Conservation (phyloP, 2,888 invertebrate species). For the Augochlorella aurata region DNA sequence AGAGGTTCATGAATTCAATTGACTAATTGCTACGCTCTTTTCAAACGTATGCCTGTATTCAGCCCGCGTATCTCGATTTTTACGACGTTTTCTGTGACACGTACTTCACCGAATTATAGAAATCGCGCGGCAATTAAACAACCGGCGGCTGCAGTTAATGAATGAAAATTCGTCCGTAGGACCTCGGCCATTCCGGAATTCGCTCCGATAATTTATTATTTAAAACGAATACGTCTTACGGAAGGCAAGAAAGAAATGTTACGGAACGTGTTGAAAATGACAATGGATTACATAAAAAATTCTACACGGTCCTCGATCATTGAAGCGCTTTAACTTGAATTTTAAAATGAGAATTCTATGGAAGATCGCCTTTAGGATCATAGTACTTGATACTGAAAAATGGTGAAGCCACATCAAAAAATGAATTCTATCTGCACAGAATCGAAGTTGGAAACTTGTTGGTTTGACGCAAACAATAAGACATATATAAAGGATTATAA, state of each 20-base stretch:
- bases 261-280: not conserved
- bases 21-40: conserved; percentile 45
- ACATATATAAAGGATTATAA: too few species aligned
- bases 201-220: not conserved
- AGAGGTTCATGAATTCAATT: conserved; percentile 40
- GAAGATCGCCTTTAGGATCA: not conserved
- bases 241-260: not conserved
- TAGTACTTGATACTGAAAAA: not conserved
- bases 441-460: too few species aligned
- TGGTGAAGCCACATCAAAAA: too few species aligned
- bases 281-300: not conserved
- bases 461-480: too few species aligned
- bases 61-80: conserved; percentile 11
- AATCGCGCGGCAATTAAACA: not conserved
- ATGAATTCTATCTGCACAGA: too few species aligned
- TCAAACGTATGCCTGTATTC: conserved; percentile 14
- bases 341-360: too few species aligned
- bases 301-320: not conserved
- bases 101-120: conserved; percentile 4
- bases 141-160: not conserved
- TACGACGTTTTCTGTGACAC: not conserved
- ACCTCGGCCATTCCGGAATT: not conserved
- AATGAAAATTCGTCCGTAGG: not conserved
- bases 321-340: not conserved
- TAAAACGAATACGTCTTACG: not conserved